Percentiles rank a stretch among this genome's conserved stretches.
These are phyloP conservation scores for Oophaga sylvatica DNA, from an alignment of 2,797 vertebrate species.

Conservation along the genomic window DNA sequence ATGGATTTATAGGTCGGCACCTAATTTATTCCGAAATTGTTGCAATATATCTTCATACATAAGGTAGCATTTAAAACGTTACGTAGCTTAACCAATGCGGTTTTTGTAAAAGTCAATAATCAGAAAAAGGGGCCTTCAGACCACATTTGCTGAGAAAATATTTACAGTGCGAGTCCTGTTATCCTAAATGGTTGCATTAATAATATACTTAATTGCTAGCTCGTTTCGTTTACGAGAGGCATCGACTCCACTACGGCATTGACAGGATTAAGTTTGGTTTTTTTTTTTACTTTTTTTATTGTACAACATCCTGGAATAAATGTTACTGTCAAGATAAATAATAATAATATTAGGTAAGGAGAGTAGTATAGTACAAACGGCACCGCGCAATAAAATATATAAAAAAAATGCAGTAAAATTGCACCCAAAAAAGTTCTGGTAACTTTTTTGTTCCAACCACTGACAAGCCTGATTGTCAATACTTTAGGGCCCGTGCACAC, in stretches of 20 bases:
- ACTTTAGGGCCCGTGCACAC: no score
- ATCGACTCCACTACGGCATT: background rate
- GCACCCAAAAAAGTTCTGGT: background rate
- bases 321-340: no score
- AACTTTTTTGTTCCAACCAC: background rate
- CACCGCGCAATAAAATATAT: background rate
- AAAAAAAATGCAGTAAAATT: background rate
- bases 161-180: conserved; percentile 21
- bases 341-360: background rate
- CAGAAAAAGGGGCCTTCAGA: conserved; percentile 27
- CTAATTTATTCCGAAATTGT: conserved; percentile 67
- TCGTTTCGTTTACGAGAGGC: conserved; percentile 16
- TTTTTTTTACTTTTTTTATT: background rate
- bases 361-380: background rate
- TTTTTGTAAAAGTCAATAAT: conserved; percentile 38
- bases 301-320: background rate
- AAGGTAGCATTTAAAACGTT: conserved; percentile 56
- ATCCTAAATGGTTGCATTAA: conserved; percentile 35
- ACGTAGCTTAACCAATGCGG: conserved; percentile 9
- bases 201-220: conserved; percentile 22
- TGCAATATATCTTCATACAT: conserved; percentile 62
- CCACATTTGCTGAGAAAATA: conserved; percentile 38
- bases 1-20: conserved; percentile 61
- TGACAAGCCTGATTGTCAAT: no score
- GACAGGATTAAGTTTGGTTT: background rate